These are phyloP conservation scores for Catostylus mosaicus DNA, from an alignment of 30 jellyfish, hydroid and myxozoan species.

Conservation along the genomic window DNA sequence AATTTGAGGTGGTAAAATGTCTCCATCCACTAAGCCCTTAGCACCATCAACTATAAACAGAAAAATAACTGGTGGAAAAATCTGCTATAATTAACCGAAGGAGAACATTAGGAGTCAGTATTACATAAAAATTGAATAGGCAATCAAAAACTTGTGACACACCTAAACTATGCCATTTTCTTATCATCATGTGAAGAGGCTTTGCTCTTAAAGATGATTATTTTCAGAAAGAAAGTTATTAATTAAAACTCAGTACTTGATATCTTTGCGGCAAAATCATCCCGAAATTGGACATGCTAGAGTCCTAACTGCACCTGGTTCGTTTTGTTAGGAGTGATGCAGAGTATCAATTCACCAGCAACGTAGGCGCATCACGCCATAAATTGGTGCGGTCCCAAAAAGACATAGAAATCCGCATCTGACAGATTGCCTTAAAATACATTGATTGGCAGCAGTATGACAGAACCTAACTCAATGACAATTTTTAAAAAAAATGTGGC, in stretches of 20 bases:
- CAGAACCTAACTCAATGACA: no score
- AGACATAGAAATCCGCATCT: no score
- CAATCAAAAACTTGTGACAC: neutral
- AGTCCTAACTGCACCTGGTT: neutral
- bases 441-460: no score
- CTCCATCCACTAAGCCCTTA: constrained; percentile 36
- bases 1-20: constrained; percentile 27
- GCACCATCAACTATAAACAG: constrained; percentile 47
- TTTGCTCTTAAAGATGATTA: neutral
- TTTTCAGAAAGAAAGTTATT: no score
- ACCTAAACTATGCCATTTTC: neutral
- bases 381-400: no score
- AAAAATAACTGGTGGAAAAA: neutral
- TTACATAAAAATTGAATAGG: neutral
- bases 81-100: no score
- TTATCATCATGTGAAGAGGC: neutral
- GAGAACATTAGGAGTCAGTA: neutral
- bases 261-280: no score
- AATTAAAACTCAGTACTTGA: no score
- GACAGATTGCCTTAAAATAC: no score
- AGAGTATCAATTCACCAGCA: neutral
- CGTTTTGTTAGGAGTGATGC: neutral
- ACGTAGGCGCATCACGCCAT: neutral
- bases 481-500: no score
- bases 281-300: neutral